These are phyloP conservation scores for Piprites chloris DNA, from an alignment of 2,113 vertebrate genomes.

Conservation along the genomic window DNA sequence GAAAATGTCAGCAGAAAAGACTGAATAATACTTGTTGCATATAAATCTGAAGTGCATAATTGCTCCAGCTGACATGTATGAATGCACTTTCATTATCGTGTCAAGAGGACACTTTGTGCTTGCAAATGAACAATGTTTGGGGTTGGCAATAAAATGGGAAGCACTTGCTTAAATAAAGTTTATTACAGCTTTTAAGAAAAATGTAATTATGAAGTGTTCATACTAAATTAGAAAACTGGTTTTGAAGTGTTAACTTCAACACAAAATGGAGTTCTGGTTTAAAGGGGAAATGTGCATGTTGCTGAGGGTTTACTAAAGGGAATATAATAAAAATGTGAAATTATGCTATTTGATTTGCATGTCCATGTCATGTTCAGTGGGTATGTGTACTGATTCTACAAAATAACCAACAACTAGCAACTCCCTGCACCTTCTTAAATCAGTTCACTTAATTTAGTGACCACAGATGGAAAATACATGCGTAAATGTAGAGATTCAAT, in stretches of 20 bases:
- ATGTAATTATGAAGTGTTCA: slow-evolving; percentile 73
- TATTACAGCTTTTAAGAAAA: slow-evolving; percentile 77
- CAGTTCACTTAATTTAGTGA: neutral
- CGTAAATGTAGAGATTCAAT: neutral
- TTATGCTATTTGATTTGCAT: neutral
- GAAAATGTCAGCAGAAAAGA: slow-evolving; percentile 76
- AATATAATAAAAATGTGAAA: neutral
- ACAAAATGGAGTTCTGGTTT: slow-evolving; percentile 44
- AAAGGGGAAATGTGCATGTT: neutral
- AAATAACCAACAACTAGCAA: neutral
- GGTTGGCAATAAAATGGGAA: slow-evolving; percentile 72
- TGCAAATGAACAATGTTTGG: slow-evolving; percentile 74
- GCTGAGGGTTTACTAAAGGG: neutral
- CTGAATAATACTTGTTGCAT: slow-evolving; percentile 66
- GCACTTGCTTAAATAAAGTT: slow-evolving; percentile 74
- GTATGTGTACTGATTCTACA: neutral
- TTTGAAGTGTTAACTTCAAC: slow-evolving; percentile 64
- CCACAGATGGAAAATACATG: neutral
- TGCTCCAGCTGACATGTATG: slow-evolving; percentile 78
- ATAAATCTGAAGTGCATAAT: slow-evolving; percentile 77
- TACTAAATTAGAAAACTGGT: slow-evolving; percentile 60
- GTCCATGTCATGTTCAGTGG: neutral
- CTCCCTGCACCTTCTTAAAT: neutral
- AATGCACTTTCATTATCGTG: slow-evolving; percentile 80
- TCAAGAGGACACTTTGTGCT: slow-evolving; percentile 80